Conservation (phyloP, 2,113 vertebrate species). For the Gracilinanus agilis region DNA sequence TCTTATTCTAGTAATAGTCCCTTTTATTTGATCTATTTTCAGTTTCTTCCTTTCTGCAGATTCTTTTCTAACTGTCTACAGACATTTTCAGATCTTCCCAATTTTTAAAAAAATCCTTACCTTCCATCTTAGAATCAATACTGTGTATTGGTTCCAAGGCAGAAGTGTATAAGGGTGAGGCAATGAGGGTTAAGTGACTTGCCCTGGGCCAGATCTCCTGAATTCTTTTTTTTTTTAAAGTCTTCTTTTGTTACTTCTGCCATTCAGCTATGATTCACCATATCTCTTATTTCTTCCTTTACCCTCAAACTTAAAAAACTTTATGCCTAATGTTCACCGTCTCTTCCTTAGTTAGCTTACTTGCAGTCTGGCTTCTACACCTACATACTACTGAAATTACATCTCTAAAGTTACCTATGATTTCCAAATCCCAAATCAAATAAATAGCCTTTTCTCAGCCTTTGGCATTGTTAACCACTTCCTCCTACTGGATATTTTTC, state of each 20-base stretch:
- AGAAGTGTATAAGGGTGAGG: too few species aligned
- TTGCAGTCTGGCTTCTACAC: not conserved
- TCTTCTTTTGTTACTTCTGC: not conserved
- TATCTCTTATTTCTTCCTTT: not conserved
- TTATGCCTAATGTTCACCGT: not conserved
- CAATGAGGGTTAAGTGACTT: too few species aligned
- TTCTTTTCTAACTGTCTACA: not conserved
- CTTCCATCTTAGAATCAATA: too few species aligned
- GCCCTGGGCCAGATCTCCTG: too few species aligned
- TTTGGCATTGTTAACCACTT: not conserved
- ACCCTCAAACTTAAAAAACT: not conserved
- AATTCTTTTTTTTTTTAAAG: too few species aligned
- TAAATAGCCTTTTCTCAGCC: not conserved
- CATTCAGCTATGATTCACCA: not conserved
- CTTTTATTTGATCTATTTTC: not conserved
- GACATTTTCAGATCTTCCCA: not conserved
- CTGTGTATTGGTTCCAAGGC: too few species aligned
- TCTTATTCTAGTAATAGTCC: not conserved
- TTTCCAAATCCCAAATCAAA: not conserved
- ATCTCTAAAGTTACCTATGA: not conserved
- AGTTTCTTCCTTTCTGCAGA: not conserved
- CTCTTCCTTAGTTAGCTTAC: not conserved
- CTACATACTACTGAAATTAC: not conserved
- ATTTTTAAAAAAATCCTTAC: not conserved
- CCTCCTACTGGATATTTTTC: not conserved